phyloP scores from a whole-genome alignment of 2,113 vertebrate species.

The Rhombomys opimus region DNA sequence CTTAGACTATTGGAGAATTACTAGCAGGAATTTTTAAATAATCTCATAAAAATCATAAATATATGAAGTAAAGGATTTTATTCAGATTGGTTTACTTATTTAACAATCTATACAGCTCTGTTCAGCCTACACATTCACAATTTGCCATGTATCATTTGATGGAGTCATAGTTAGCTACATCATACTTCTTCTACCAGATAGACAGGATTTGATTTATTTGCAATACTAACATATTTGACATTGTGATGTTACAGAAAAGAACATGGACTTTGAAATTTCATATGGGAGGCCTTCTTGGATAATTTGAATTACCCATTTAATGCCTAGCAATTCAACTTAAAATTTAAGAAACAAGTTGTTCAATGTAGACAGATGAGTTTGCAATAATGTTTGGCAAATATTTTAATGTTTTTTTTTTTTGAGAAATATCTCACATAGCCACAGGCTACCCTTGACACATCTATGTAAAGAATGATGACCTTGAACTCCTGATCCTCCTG shows the following conservation, averaged over 20 bases:
- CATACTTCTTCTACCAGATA: neutral
- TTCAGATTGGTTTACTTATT: neutral
- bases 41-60: neutral
- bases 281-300: neutral
- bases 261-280: slow-evolving; percentile 20
- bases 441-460: neutral
- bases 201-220: slow-evolving; percentile 34
- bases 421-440: neutral
- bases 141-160: neutral
- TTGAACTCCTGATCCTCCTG: neutral
- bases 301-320: slow-evolving; percentile 46
- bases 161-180: slow-evolving; percentile 9
- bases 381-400: neutral
- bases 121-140: neutral
- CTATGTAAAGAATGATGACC: neutral
- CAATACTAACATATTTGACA: neutral
- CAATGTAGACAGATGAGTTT: slow-evolving; percentile 8
- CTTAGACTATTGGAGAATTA: neutral
- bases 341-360: slow-evolving; percentile 23
- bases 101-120: neutral
- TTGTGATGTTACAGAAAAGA: slow-evolving; percentile 8
- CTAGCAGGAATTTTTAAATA: neutral
- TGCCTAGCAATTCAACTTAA: neutral
- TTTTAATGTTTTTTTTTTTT: neutral
- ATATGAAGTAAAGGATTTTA: neutral